Evolutionary conservation across 2,797 vertebrate species (phyloP), one percentile per base, ranked within the genome.

Genomic region (Gallinago solitaria): DNA sequence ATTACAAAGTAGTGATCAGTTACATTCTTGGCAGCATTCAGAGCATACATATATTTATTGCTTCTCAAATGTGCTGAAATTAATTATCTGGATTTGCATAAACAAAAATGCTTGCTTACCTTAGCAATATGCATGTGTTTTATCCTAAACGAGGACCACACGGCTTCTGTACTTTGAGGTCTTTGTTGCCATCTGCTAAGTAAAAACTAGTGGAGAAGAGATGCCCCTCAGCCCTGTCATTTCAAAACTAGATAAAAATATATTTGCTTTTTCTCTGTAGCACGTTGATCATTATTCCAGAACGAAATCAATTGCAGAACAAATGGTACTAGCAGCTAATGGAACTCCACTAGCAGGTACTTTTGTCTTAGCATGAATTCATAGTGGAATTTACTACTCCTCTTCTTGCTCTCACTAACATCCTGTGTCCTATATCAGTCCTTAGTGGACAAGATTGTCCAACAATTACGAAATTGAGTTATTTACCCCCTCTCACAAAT

Each of bases 241-340:
- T 80, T 67, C 48, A 93, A 61, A 65, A 90, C 59, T 4, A 80
- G 43, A 91, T 90, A 82, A 37, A 95, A 86, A 88, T 9, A 2
- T 71, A n/a, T 90, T 96, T 89, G 68, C 16, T 83, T 93, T 95
- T 90, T 60, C 54, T 85, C 93, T 86, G 47, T 93, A 99, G 99
- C 99, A 99, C 73, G 96, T 98, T 83, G 99, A 99, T 96, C 98
- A 99, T 97, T 99, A 99, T 97, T 99, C 99, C 95, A 98, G 98
- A 94, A 99, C 99, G 63, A 99, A 99, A 98, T 98, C 99, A 11
- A 98, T 99, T 1, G 99, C 99, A 3, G 99, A 99, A 97, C 98
- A 98, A 97, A 97, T 99, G 98, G 98, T 98, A 87, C 98, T 99
- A 68, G 97, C 98, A 82, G 99, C 99, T 82, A 98, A 99, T 11